Evolutionary conservation across 2,888 invertebrate genomes (phyloP), one percentile per base, ranked within the genome.

Genomic region (Mechanitis mazaeus): DNA sequence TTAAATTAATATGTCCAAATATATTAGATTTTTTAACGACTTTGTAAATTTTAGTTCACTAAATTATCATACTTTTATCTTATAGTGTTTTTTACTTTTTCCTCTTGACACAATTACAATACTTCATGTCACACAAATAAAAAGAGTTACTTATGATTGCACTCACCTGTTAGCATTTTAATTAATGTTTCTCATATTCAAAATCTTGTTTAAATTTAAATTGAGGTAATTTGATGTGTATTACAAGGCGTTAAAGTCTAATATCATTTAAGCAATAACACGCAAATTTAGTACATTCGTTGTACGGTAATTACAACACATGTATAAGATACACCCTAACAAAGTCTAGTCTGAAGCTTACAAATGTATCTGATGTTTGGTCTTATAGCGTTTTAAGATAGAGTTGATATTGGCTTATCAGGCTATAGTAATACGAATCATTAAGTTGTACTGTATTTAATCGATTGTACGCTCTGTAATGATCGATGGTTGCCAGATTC

Each of bases 401-500:
- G 42, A 55, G 55, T 55, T 9, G 9, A 11, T 45, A 45, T 55
- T 55, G 9, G 11, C 11, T 55, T 55, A 45, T 33, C 35, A 55
- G 3, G 45, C 20, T 9, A 31, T 20, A 28, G 20, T n/a, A 45
- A 20, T 28, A 28, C 28, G 5, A 42, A 31, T 55, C 28, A 38
- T 35, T 55, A 9, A 38, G 33, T 55, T 7, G 42, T 42, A 42
- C 42, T 42, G 42, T 42, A 42, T 55, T n/a, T 55, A 55, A 55
- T 35, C 33, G 33, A 55, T 55, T 38, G 55, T 55, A 55, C 45
- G 42, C 20, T n/a, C 45, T 33, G 45, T n/a, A 31, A 45, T 56
- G 56, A 56, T 56, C 45, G 56, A 56, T 55, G 55, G 45, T 45
- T 45, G 20, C 45, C 45, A 20, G 33, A 45, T 20, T 56, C 56